Conservation (phyloP, 2,888 invertebrate genomes). For the Latrodectus elegans region DNA sequence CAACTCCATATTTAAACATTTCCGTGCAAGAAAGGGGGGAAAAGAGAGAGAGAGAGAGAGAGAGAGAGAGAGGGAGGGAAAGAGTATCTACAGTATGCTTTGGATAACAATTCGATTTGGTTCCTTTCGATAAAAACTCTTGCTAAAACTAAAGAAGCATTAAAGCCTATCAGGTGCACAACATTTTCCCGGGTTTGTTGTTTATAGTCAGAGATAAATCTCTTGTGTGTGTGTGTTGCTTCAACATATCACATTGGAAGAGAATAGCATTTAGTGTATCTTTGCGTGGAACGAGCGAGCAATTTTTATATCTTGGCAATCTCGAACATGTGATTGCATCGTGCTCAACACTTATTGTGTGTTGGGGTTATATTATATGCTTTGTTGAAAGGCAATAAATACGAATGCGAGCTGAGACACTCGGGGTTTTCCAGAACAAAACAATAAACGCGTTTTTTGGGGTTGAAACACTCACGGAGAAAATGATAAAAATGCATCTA, state of each 20-base stretch:
- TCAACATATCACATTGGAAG: constrained; percentile 13
- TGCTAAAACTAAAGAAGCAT: constrained; percentile 3
- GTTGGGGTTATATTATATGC: constrained; percentile 37
- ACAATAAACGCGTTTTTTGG: neutral
- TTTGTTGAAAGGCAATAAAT: constrained; percentile 40
- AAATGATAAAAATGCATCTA: neutral
- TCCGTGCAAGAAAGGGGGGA: too few relatives aligned
- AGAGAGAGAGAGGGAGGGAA: too few relatives aligned
- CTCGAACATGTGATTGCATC: constrained; percentile 13
- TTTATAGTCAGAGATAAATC: constrained; percentile 41
- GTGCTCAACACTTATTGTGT: constrained; percentile 28
- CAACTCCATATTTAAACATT: too few relatives aligned
- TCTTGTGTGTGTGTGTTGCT: constrained; percentile 21
- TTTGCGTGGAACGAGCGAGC: constrained; percentile 20
- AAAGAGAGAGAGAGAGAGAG: too few relatives aligned
- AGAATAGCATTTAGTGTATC: constrained; percentile 39
- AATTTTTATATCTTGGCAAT: constrained; percentile 20
- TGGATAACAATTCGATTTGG: constrained; percentile 12
- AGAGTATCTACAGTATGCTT: neutral
- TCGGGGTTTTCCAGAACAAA: neutral
- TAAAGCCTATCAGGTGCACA: constrained; percentile 12
- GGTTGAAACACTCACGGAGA: neutral
- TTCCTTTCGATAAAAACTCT: constrained; percentile 2
- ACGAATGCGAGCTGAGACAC: neutral
- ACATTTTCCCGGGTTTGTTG: constrained; percentile 19